Base-by-base conservation (phyloP, 2,888 invertebrate species). In the Diarsia mendica region DNA sequence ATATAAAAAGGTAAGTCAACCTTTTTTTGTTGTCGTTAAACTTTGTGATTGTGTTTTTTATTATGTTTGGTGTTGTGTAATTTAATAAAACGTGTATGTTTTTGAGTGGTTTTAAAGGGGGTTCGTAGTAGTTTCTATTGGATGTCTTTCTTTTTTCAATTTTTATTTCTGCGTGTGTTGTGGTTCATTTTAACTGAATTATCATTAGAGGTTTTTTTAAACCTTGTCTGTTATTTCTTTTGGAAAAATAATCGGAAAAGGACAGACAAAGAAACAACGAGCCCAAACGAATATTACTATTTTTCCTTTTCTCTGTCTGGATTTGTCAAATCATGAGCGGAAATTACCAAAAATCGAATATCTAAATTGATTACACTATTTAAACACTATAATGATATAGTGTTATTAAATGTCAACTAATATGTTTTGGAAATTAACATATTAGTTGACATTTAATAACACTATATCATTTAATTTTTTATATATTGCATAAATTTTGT, bases 1-100 rank as follows among this genome's bases (percentile, higher is more conserved):
- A 71, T 70, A 33, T 67, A 81, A 53, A 74, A 72, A 67, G 80
- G 85, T 85, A 85, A 73, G 83, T 71, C 49, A 58, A 69, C 53
- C 66, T 72, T 64, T 72, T 72, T 72, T 72, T 67, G 46, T n/a
- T 15, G 63, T 1, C 44, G 13, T 81, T 72, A 55, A 48, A 48
- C 51, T 70, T 51, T n/a, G 51, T 58, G 58, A 48, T 77, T 53
- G 46, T 53, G 51, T 72, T 72, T 72, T 60, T 60, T 79, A 48
- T 65, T 58, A 44, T 13, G 13, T 39, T 60, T n/a, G 20, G 23
- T 44, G 55, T 55, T 49, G 39, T 63, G 79, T 39, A n/a, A 70
- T 2, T 61, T 61, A 23, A n/a, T 64, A 33, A 33, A 28, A 46
- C 15, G 9, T 9, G 3, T 1, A 8, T 11, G 28, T 28, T 48